Evolutionary conservation across 2,797 vertebrate genomes (phyloP).

Genomic region (Pitangus sulphuratus): DNA sequence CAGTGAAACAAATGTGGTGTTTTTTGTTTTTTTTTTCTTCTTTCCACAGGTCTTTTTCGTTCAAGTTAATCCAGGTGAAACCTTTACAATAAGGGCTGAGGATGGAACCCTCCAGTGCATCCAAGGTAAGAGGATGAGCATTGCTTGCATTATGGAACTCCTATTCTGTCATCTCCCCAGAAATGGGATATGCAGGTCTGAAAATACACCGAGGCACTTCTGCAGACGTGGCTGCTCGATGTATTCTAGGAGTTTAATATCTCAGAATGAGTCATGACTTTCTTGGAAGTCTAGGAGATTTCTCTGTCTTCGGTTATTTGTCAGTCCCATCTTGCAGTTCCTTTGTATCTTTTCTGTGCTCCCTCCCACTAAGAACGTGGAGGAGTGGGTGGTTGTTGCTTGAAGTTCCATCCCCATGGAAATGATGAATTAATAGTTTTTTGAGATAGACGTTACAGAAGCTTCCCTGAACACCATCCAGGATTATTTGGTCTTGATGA

Average conservation of each 20-base stretch:
- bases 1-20: neutral
- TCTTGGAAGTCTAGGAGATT: neutral
- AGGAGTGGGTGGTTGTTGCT: neutral
- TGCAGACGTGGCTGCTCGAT: neutral
- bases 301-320: neutral
- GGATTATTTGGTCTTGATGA: conserved; percentile 40
- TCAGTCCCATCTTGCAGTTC: neutral
- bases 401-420: conserved; percentile 32
- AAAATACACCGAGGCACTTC: neutral
- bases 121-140: conserved; percentile 83
- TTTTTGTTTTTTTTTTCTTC: conserved; percentile 26
- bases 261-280: neutral
- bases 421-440: conserved; percentile 41
- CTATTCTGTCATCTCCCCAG: neutral
- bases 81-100: conserved; percentile 96
- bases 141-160: neutral
- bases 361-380: neutral
- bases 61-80: conserved; percentile 99
- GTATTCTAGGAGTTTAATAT: neutral
- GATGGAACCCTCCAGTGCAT: conserved; percentile 98
- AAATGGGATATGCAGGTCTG: neutral
- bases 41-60: conserved; percentile 92
- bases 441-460: neutral
- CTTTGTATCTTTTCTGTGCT: neutral
- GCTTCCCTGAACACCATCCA: neutral